Evolutionary conservation across 2,113 vertebrate genomes (phyloP), one percentile per base, ranked within the genome.

Genomic region (Bujurquina vittata): DNA sequence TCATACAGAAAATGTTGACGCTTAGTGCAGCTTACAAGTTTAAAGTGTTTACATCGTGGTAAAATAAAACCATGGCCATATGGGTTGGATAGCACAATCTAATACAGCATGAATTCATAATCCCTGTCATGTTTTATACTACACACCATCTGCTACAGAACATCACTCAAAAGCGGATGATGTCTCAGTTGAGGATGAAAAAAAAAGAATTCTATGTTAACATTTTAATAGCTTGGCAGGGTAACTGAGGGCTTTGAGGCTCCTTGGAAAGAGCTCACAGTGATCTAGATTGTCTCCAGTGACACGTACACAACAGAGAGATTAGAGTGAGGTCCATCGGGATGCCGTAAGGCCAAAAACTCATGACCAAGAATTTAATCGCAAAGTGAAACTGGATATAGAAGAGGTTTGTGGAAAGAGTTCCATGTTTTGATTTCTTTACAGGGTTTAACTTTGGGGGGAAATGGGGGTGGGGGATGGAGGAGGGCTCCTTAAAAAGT

Each of bases 141-240:
- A 76, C 75, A 83, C 73, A 76, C 85, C 89, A 91, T 92, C 91
- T 92, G 89, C 73, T 75, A 17, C 12, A 83, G 43, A 57, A 22
- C 23, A 67, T 12, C 4, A 15, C 40, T 80, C 56, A 61, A 29
- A 84, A 63, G 79, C 46, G 4, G 65, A 49, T 69, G 65, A 75
- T 22, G 35, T 59, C 9, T 76, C 29, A 49, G n/a, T 10, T 40
- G 8, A 54, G 12, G 22, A 61, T 62, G 7, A 22, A 46, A 62
- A 75, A 57, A 35, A 37, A 31, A 7, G 7, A 72, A 4, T 6
- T 67, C 11, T 46, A 62, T 76, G 23, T 73, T 54, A 43, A 65
- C 6, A 31, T 73, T 83, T 79, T 4, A 69, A 62, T 75, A 82
- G 55, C 58, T 80, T 69, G 54, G 3, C 3, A 69, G 43, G 11